Base-by-base conservation (phyloP, 2,888 invertebrate species). In the Clostera curtula region DNA sequence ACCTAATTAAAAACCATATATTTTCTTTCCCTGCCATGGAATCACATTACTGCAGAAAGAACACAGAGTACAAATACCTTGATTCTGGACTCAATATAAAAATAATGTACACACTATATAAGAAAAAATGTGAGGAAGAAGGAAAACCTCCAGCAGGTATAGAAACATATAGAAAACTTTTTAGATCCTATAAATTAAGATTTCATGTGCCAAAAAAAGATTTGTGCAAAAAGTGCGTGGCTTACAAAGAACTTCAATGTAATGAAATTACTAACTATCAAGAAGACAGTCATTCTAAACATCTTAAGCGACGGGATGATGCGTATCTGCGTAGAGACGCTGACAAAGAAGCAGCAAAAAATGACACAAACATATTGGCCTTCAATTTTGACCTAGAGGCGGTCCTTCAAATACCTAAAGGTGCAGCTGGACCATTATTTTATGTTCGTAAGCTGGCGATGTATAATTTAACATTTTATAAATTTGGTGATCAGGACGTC, bases 381-480 rank as follows among this genome's bases (percentile, higher is more conserved):
- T 56, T 53, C 27, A 49, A 30, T 25, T 30, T 30, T 30, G 31
- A 31, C 15, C 13, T 27, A 23, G 17, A 31, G 21, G 31, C 26
- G 2, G 27, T 27, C 15, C 24, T 31, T 5, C 22, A 54, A 36
- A 49, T 46, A 9, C 57, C 51, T 21, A 56, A 57, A 40, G 39
- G 24, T 22, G 33, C 36, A 10, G 11, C 33, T 23, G 52, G 47
- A 10, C 49, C 48, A 36, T 48, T 52, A 21, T 50, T 55, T 43
- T 56, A 52, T 34, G 33, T 49, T 12, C 31, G 54, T 15, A 59
- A 56, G 35, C 31, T 56, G 20, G 50, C 54, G 14, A 43, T 52
- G 6, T 56, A 51, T 33, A 60, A 57, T 43, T 47, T 58, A 10
- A 59, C 56, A 3, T 25, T 60, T n/a, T 56, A 62, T 32, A 53